phyloP scores from a whole-genome alignment of 2,888 invertebrate species.

The Macropis europaea region DNA sequence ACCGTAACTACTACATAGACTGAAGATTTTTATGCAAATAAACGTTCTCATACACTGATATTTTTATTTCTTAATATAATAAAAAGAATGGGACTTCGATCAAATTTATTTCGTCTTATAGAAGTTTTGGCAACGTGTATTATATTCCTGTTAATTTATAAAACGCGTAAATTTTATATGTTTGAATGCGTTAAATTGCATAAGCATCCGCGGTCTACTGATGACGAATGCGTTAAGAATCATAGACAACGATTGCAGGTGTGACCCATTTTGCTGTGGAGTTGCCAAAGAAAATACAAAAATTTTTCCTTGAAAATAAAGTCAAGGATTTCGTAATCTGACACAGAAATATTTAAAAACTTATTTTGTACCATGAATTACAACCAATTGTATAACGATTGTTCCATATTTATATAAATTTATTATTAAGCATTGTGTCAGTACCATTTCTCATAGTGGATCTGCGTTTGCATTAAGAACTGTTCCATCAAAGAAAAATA shows the following conservation, averaged over 20 bases:
- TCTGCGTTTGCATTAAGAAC: slow-evolving; percentile 17
- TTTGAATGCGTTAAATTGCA: no score
- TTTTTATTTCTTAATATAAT: no score
- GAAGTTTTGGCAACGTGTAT: no score
- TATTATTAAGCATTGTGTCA: slow-evolving; percentile 20
- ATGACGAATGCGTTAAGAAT: no score
- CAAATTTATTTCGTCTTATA: no score
- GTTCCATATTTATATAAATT: slow-evolving; percentile 41
- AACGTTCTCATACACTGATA: no score
- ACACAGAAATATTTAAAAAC: slow-evolving; percentile 38
- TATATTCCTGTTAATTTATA: no score
- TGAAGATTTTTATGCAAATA: no score
- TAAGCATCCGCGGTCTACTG: no score
- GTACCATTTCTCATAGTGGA: background rate
- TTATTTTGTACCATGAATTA: slow-evolving; percentile 46
- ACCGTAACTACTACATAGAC: no score
- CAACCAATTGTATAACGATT: slow-evolving; percentile 26
- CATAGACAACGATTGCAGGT: slow-evolving; percentile 43
- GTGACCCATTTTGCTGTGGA: slow-evolving; percentile 66
- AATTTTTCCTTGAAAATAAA: slow-evolving; percentile 37
- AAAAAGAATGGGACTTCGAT: no score
- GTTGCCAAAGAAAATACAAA: slow-evolving; percentile 74
- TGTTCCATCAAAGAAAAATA: slow-evolving; percentile 4
- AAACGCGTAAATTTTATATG: no score
- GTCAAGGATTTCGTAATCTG: slow-evolving; percentile 29